Percentiles rank a stretch among this genome's conserved stretches.
These are phyloP conservation scores for Tinea trinotella DNA, from an alignment of 2,888 invertebrate species.

Conservation along the genomic window DNA sequence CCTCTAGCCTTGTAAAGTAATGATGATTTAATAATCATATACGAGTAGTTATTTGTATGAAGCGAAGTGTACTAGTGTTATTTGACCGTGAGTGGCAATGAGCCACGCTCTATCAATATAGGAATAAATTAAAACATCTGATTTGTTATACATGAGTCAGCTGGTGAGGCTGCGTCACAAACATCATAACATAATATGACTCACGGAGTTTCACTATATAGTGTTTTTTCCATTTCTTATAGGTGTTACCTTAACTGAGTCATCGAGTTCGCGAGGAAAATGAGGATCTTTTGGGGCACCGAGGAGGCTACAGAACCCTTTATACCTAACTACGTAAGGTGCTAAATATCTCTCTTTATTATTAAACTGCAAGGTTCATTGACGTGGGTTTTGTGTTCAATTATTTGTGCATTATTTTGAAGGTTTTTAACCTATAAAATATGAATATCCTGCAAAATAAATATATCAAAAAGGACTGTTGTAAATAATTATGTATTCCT, in stretches of 20 bases:
- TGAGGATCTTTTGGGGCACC: slow-evolving; percentile 11
- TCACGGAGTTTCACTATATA: slow-evolving; percentile 38
- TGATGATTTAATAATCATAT: too few relatives aligned
- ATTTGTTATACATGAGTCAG: slow-evolving; percentile 46
- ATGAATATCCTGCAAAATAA: too few relatives aligned
- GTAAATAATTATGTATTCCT: too few relatives aligned
- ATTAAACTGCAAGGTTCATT: not conserved
- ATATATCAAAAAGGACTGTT: too few relatives aligned
- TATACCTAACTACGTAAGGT: not conserved
- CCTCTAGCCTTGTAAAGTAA: too few relatives aligned
- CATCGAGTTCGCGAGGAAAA: slow-evolving; percentile 31
- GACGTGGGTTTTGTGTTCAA: slow-evolving; percentile 12
- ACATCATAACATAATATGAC: slow-evolving; percentile 33
- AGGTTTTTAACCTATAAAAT: not conserved
- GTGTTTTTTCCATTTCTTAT: slow-evolving; percentile 43
- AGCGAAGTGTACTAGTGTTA: too few relatives aligned
- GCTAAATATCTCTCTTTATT: not conserved
- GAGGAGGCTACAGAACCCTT: not conserved
- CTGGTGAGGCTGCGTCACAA: slow-evolving; percentile 35
- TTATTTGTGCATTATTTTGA: not conserved
- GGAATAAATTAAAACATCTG: slow-evolving; percentile 28
- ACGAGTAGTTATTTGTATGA: too few relatives aligned
- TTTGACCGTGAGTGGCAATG: too few relatives aligned
- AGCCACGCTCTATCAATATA: not conserved
- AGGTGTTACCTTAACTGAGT: slow-evolving; percentile 50